A percentile compares a stretch with the other conserved stretches of the same genome.
These are phyloP conservation scores for Platyrinchus mystaceus DNA, from an alignment of 2,797 vertebrate genomes.

Conservation along the genomic window DNA sequence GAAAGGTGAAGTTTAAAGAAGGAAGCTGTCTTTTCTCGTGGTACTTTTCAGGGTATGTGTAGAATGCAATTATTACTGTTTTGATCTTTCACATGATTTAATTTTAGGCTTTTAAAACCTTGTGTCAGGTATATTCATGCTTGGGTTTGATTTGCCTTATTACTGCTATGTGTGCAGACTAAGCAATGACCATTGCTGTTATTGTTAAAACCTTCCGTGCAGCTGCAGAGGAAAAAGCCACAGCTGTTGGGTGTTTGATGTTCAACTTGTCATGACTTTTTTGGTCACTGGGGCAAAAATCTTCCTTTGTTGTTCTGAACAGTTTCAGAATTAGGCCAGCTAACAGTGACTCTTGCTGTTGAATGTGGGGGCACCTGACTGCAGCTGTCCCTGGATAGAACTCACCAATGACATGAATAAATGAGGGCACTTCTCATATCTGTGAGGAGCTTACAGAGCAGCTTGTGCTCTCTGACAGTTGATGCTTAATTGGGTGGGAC, in stretches of 20 bases:
- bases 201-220: constrained; percentile 32
- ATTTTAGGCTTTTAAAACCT: constrained; percentile 31
- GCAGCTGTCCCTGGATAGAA: neutral
- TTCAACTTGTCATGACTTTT: constrained; percentile 34
- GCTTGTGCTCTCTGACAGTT: neutral
- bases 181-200: constrained; percentile 35
- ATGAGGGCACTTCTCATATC: neutral
- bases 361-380: constrained; percentile 13
- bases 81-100: neutral
- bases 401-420: constrained; percentile 23
- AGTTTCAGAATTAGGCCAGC: constrained; percentile 28
- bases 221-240: constrained; percentile 1
- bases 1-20: neutral
- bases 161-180: constrained; percentile 2
- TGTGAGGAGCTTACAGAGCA: neutral
- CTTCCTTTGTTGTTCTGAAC: constrained; percentile 59
- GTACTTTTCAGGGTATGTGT: neutral
- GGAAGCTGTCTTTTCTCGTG: neutral
- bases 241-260: constrained; percentile 36
- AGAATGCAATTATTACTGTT: neutral
- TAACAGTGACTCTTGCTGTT: constrained; percentile 23
- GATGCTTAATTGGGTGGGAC: constrained; percentile 14
- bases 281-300: constrained; percentile 18
- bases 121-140: constrained; percentile 6
- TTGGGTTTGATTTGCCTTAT: constrained; percentile 53